Evolutionary conservation across 2,797 vertebrate species (phyloP).

Genomic region (Esox lucius): DNA sequence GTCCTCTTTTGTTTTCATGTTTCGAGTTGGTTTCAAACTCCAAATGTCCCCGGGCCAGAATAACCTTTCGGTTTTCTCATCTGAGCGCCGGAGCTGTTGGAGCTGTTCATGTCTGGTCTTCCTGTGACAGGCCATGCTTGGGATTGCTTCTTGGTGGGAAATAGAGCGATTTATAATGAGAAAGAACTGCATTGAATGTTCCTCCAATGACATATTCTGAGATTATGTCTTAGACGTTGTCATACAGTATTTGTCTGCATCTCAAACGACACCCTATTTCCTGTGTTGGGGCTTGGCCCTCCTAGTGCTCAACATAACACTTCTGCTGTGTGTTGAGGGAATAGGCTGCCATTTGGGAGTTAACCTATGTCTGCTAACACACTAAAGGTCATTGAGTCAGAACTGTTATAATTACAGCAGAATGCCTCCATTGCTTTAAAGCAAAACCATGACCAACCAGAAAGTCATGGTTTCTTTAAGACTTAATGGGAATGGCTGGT

Average conservation of each 20-base stretch:
- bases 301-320: too few relatives aligned
- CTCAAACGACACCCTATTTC: too few relatives aligned
- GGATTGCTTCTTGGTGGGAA: conserved; percentile 15
- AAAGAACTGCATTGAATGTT: conserved; percentile 26
- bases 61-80: not conserved
- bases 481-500: conserved; percentile 11
- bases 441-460: conserved; percentile 51
- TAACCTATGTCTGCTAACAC: conserved; percentile 43
- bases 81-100: conserved; percentile 2
- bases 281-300: too few relatives aligned
- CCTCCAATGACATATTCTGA: conserved; percentile 17
- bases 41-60: too few relatives aligned
- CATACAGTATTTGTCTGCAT: too few relatives aligned
- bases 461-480: conserved; percentile 21
- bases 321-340: too few relatives aligned
- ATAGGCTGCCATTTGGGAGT: too few relatives aligned
- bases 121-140: conserved; percentile 7
- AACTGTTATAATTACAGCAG: conserved; percentile 55
- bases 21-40: too few relatives aligned
- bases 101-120: not conserved
- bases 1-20: too few relatives aligned
- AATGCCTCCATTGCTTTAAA: conserved; percentile 61
- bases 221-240: conserved; percentile 25
- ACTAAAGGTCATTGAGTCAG: conserved; percentile 54
- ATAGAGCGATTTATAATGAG: conserved; percentile 19